Conservation (phyloP, 1,140 invertebrate genomes). For the Lasioglossum albipes region DNA sequence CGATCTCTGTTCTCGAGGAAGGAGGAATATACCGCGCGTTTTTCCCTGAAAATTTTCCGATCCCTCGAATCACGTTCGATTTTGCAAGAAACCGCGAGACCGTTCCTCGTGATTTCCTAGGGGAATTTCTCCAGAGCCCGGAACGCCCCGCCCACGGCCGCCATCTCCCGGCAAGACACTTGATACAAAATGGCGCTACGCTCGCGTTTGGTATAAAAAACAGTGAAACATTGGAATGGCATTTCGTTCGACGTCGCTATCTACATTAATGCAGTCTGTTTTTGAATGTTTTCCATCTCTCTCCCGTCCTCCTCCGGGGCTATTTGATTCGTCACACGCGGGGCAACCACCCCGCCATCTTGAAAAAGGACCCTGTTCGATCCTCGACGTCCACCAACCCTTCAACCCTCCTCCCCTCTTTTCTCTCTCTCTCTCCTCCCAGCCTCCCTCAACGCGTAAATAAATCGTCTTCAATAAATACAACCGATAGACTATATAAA, state of each 20-base stretch:
- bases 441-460: slow-evolving; percentile 71
- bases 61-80: background rate
- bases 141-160: background rate
- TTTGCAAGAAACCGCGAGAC: background rate
- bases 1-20: too few relatives aligned
- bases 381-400: background rate
- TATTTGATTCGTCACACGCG: slow-evolving; percentile 6
- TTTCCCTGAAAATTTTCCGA: background rate
- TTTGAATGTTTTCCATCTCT: slow-evolving; percentile 15
- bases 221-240: slow-evolving; percentile 76
- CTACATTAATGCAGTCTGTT: slow-evolving; percentile 65
- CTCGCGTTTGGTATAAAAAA: slow-evolving; percentile 75
- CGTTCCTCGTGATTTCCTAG: background rate
- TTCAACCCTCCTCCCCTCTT: background rate
- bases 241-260: slow-evolving; percentile 63
- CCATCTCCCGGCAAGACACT: slow-evolving; percentile 69
- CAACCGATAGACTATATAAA: slow-evolving; percentile 79
- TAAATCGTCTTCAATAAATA: slow-evolving; percentile 78
- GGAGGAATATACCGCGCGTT: too few relatives aligned
- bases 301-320: slow-evolving; percentile 38
- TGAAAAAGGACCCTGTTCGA: slow-evolving; percentile 1
- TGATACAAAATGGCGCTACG: slow-evolving; percentile 75
- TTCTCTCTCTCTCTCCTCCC: slow-evolving; percentile 26
- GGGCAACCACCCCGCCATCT: background rate
- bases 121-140: background rate